A percentile compares a stretch with the other conserved stretches of the same genome.
These are phyloP conservation scores for Heliconius charithonia DNA, from an alignment of 2,888 invertebrate genomes.

Conservation along the genomic window DNA sequence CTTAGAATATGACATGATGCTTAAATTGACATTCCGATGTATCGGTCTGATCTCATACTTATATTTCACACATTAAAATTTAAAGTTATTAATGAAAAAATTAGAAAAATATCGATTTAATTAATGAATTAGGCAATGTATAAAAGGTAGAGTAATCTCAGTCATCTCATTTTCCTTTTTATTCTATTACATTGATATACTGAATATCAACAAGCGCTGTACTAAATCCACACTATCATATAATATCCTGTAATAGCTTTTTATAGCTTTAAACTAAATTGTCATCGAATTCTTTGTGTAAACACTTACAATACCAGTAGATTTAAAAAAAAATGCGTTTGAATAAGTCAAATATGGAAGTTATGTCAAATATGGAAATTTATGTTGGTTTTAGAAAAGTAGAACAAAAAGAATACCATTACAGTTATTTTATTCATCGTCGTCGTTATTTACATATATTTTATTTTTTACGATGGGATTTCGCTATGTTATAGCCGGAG, in stretches of 20 bases:
- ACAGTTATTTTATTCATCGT: no score
- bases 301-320: neutral
- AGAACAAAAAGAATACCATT: neutral
- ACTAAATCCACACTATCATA: neutral
- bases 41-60: neutral
- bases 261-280: neutral
- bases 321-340: no score
- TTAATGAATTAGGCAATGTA: neutral
- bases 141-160: neutral
- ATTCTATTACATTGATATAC: neutral
- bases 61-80: no score
- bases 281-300: neutral
- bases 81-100: no score
- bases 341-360: no score
- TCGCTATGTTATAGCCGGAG: conserved; percentile 82
- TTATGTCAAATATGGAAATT: neutral
- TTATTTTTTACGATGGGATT: conserved; percentile 66
- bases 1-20: neutral
- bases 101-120: no score
- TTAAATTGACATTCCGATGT: neutral
- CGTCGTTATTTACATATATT: neutral
- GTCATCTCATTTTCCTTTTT: neutral
- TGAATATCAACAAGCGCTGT: no score
- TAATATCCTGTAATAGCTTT: neutral
- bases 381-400: neutral